phyloP scores from a whole-genome alignment of 2,113 vertebrate species.

The Anolis sagrei region DNA sequence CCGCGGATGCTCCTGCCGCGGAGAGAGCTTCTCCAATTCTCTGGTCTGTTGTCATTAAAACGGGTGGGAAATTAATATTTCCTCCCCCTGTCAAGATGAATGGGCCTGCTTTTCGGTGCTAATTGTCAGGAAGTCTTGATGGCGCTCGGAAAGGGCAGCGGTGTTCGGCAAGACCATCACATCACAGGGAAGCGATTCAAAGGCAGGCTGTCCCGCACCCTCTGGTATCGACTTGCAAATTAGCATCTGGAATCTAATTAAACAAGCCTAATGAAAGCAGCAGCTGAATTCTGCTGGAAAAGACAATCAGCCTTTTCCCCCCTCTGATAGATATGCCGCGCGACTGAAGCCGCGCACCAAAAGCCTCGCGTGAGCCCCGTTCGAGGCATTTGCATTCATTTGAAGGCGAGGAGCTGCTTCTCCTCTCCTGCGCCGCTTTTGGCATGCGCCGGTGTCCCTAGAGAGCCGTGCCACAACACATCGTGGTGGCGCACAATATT shows the following conservation, averaged over 20 bases:
- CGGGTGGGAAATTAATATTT: conserved; percentile 89
- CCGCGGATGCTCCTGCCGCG: conserved; percentile 31
- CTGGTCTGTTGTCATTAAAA: conserved; percentile 89
- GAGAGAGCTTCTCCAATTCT: conserved; percentile 83
- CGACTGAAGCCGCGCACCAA: conserved; percentile 91
- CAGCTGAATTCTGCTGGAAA: conserved; percentile 86
- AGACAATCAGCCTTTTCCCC: conserved; percentile 82
- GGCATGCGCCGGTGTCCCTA: conserved; percentile 87
- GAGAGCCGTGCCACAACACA: conserved; percentile 81
- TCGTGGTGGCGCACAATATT: conserved; percentile 87
- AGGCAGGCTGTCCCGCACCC: conserved; percentile 93
- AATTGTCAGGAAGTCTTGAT: conserved; percentile 91
- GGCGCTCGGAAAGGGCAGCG: conserved; percentile 83
- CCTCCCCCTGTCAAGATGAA: conserved; percentile 88
- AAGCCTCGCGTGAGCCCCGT: conserved; percentile 90
- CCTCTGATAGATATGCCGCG: conserved; percentile 82
- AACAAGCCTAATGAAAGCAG: conserved; percentile 94
- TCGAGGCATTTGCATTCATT: conserved; percentile 96
- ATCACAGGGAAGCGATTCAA: conserved; percentile 94
- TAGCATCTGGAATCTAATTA: conserved; percentile 99
- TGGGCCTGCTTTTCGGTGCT: conserved; percentile 87
- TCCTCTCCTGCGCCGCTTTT: conserved; percentile 88
- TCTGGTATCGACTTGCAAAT: conserved; percentile 97
- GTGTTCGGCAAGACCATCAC: conserved; percentile 87
- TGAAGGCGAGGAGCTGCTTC: conserved; percentile 87